Conservation (phyloP, 1,140 invertebrate species). For the Choristoneura fumiferana region DNA sequence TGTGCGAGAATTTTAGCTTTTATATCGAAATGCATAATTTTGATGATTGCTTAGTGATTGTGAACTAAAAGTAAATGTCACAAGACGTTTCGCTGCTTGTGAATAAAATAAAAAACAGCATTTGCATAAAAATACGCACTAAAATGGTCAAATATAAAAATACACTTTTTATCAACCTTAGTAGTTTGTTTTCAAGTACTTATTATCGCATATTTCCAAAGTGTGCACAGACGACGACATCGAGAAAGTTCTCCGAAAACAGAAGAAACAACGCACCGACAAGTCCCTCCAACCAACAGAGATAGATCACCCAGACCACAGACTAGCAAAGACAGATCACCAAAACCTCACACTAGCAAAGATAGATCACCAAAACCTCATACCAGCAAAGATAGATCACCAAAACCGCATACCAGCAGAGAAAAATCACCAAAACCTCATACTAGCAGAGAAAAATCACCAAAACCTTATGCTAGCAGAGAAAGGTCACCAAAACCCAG, state of each 20-base stretch:
- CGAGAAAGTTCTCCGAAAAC: slow-evolving; percentile 59
- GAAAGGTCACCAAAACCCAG: not conserved
- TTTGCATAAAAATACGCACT: too few relatives aligned
- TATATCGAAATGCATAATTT: too few relatives aligned
- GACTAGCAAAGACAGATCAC: not conserved
- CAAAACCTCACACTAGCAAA: not conserved
- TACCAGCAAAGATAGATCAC: not conserved
- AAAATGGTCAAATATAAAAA: too few relatives aligned
- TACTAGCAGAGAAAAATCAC: not conserved
- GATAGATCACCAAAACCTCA: not conserved
- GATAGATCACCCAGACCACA: not conserved
- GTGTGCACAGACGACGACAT: slow-evolving; percentile 79
- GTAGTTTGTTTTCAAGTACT: too few relatives aligned
- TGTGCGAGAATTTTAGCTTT: too few relatives aligned
- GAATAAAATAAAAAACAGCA: too few relatives aligned
- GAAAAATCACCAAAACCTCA: not conserved
- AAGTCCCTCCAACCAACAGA: not conserved
- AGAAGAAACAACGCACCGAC: slow-evolving; percentile 26
- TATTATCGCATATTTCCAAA: slow-evolving; percentile 33
- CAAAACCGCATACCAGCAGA: not conserved
- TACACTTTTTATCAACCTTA: too few relatives aligned
- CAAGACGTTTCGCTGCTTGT: too few relatives aligned
- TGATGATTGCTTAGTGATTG: too few relatives aligned
- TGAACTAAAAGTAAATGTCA: too few relatives aligned
- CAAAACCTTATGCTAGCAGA: not conserved